phyloP scores from a whole-genome alignment of 2,797 vertebrate genomes.

The Phyllotis vaccarum region DNA sequence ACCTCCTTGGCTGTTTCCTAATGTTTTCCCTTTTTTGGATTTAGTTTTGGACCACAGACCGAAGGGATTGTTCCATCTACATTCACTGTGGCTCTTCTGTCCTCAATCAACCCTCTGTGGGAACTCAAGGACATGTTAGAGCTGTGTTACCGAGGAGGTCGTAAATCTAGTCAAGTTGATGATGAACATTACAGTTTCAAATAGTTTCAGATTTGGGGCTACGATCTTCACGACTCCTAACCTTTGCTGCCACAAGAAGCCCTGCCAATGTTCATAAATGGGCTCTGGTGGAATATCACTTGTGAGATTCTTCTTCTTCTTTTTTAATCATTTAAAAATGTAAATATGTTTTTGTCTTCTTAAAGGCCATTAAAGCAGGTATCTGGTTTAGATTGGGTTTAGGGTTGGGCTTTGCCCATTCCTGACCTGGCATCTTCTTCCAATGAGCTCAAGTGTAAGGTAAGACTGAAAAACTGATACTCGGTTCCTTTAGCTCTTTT shows the following conservation, averaged over 20 bases:
- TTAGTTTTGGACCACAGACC: not conserved
- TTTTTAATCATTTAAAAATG: not conserved
- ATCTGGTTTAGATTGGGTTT: not conserved
- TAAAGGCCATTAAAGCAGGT: not conserved
- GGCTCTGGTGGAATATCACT: too few species aligned
- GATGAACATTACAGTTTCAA: not conserved
- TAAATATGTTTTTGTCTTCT: not conserved
- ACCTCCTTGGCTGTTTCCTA: not conserved
- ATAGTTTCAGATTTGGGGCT: not conserved
- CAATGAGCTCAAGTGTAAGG: not conserved
- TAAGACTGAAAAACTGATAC: not conserved
- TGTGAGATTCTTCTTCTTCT: not conserved
- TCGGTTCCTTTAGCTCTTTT: not conserved
- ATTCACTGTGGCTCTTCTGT: not conserved
- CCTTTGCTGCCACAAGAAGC: not conserved
- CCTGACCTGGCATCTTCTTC: not conserved
- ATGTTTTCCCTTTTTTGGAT: not conserved
- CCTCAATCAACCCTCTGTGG: not conserved
- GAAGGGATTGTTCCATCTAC: not conserved
- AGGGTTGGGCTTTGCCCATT: not conserved
- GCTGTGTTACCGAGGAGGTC: not conserved
- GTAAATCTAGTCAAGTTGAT: not conserved
- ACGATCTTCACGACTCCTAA: accelerated
- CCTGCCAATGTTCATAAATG: too few species aligned
- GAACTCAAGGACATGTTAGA: not conserved